Evolutionary conservation across 1,140 invertebrate species (phyloP), one percentile per base, ranked within the genome.

Genomic region (Papilio glaucus): DNA sequence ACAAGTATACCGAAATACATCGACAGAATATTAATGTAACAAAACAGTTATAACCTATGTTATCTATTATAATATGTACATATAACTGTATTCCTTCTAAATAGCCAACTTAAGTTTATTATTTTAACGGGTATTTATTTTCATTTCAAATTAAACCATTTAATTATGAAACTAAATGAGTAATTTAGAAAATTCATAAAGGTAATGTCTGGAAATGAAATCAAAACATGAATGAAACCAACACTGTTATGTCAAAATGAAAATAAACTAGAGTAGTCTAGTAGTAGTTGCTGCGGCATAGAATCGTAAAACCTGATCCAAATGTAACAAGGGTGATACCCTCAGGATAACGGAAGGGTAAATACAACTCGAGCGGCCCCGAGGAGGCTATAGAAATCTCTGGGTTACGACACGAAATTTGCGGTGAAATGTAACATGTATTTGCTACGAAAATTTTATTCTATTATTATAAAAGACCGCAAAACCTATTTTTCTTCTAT

Each of bases 281-380:
- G n/a, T n/a, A n/a, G n/a, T n/a, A n/a, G 24, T 9, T 24, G 18
- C 29, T 3, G 6, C 29, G 2, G 21, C 49, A 13, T 57, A 9
- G 45, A 49, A 13, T 5, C 21, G 10, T 57, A 57, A 57, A 57
- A 57, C 21, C 21, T 57, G 49, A 57, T 57, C 49, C 49, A 26
- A 24, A 57, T 26, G 49, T 57, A 57, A 57, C 49, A 57, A 26
- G 49, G 49, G 21, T 9, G 49, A 21, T 24, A 57, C 21, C 49
- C 45, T 49, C 45, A 0, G 45, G 10, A 13, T 24, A 9, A 26
- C 49, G 49, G 15, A 12, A 57, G 21, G 49, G 21, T 57, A 49
- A 49, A 49, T 49, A 24, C 8, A 24, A 26, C 49, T 21, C 8
- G 9, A 10, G 21, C 21, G 9, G 0, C 4, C 9, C 21, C 49